A percentile compares a stretch with the other conserved stretches of the same genome.
phyloP scores from a whole-genome alignment of 1,140 invertebrate genomes.

The Bombus superbus region DNA sequence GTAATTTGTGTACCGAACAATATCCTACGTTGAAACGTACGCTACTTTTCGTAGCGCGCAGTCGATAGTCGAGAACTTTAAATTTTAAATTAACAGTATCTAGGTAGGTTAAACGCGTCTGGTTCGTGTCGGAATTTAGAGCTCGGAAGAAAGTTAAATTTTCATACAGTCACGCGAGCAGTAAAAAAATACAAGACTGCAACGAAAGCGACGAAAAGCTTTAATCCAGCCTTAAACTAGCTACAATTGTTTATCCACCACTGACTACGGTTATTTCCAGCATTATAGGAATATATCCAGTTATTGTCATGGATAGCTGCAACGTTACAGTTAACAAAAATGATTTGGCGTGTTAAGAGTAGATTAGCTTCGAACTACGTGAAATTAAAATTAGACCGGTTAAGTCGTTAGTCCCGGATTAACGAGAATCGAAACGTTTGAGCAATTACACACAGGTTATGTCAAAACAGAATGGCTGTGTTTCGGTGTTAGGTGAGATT shows the following conservation, averaged over 20 bases:
- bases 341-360: background rate
- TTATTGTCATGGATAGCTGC: too few relatives aligned
- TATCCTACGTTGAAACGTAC: too few relatives aligned
- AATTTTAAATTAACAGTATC: background rate
- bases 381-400: background rate
- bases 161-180: too few relatives aligned
- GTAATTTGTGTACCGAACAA: too few relatives aligned
- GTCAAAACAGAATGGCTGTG: background rate
- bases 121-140: background rate
- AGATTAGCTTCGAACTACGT: background rate
- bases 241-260: too few relatives aligned
- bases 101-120: background rate
- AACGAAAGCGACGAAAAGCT: too few relatives aligned
- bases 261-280: too few relatives aligned
- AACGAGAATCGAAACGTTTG: background rate
- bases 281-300: too few relatives aligned
- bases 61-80: too few relatives aligned
- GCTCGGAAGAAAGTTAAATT: background rate
- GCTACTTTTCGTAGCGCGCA: too few relatives aligned
- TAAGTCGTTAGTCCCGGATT: background rate
- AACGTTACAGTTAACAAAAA: fast-evolving
- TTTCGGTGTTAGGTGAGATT: background rate
- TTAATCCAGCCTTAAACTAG: too few relatives aligned
- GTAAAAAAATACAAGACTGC: background rate
- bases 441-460: background rate